A percentile compares a stretch with the other conserved stretches of the same genome.
These are phyloP conservation scores for Drosophila novamexicana DNA, from an alignment of 1,140 invertebrate genomes.

Conservation along the genomic window DNA sequence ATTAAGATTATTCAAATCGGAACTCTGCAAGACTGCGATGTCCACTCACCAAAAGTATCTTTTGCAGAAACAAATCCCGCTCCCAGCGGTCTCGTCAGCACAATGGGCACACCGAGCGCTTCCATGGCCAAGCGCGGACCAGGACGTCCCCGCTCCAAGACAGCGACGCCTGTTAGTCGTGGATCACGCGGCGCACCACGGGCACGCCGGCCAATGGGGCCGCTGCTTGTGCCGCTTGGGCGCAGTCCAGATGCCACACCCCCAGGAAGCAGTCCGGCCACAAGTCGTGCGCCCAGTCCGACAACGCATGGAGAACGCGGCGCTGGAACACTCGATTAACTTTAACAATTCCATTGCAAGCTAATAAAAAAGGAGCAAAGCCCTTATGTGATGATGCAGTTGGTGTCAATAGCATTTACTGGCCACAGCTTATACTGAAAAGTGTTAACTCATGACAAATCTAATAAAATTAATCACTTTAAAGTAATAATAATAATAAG, in stretches of 20 bases:
- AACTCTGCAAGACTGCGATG: not conserved
- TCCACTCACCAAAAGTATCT: conserved; percentile 11
- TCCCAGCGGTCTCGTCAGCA: conserved; percentile 4
- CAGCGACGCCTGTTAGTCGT: conserved; percentile 87
- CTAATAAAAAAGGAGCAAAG: not conserved
- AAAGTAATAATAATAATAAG: not conserved
- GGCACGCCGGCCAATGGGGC: conserved; percentile 86
- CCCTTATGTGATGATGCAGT: conserved; percentile 21
- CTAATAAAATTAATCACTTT: conserved; percentile 10
- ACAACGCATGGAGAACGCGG: conserved; percentile 11
- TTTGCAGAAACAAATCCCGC: conserved; percentile 33
- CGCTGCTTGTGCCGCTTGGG: conserved; percentile 87
- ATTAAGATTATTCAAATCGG: conserved; percentile 18
- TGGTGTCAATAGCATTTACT: conserved; percentile 12
- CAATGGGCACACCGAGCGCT: conserved; percentile 32
- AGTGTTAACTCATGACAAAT: conserved; percentile 17
- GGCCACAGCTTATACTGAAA: not conserved
- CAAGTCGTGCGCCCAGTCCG: conserved; percentile 74
- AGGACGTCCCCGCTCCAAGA: conserved; percentile 90
- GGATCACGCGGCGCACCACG: conserved; percentile 85
- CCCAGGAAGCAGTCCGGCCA: conserved; percentile 69
- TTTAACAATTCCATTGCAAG: conserved; percentile 23
- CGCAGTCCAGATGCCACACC: conserved; percentile 84
- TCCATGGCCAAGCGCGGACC: conserved; percentile 87
- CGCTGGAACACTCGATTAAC: conserved; percentile 24